Evolutionary conservation across 2,113 vertebrate species (phyloP), one percentile per base, ranked within the genome.

Genomic region (Rhodinocichla rosea): DNA sequence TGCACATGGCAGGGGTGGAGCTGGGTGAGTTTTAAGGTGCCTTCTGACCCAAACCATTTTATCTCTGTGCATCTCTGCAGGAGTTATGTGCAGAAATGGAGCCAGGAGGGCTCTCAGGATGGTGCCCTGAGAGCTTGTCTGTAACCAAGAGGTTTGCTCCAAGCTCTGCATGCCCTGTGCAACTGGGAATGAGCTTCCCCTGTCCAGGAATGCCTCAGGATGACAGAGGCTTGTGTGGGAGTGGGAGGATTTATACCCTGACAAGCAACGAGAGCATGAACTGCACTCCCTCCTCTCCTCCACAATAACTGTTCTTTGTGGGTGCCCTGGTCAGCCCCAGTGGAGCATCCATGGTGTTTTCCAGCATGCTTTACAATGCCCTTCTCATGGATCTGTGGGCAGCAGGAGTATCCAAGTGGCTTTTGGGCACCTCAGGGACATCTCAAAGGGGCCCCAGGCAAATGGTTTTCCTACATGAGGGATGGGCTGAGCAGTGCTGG

Each of bases 181-280:
- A 44, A 20, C 27, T 69, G 60, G 22, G 32, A 26, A 32, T 57
- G 20, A 57, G 28, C 16, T 59, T 76, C 24, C 5, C 6, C 2
- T 65, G 18, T 32, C 23, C n/a, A 40, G 64, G 26, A 81, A n/a
- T 27, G 35, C 16, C 42, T 79, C 10, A 12, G 52, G 11, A 30
- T 52, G 35, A 21, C 12, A 32, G 3, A 26, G 53, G 7, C 70
- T 68, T 18, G 5, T 57, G 9, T 69, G 37, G 2, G 76, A 55
- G 57, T 50, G 26, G 17, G 40, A 20, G 68, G 45, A 27, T 75
- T 88, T 68, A 15, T 42, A 53, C 18, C 13, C 14, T 39, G 26
- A 32, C 26, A 67, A 50, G 20, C 0, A 0, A 6, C 39, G 42
- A 45, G 32, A 81, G 13, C 7, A 5, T 37, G 30, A 93, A 27